Base-by-base conservation (phyloP, 2,888 invertebrate species). In the Sylvicola cinctus region DNA sequence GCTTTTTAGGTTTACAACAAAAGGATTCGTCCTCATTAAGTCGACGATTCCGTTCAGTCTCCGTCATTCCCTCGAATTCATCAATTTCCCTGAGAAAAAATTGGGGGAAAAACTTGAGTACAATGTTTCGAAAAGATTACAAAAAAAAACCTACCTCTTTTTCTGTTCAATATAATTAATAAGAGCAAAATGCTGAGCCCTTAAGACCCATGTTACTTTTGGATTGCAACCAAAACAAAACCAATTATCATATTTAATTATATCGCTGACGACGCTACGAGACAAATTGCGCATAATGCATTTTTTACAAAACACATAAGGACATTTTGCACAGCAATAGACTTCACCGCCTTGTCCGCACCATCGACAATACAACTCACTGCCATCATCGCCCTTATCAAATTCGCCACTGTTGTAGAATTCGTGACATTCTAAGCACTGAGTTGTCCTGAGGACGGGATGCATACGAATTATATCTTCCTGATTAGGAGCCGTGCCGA, bases 321-420 rank as follows among this genome's bases (percentile, higher is more conserved):
- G 68, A 41, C 81, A 81, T 40, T 68, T 66, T 2, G 79, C 71
- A 47, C 81, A 81, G 48, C 80, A 81, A 46, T 78, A 74, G 2
- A 81, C 75, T 54, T 74, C 74, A 4, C 75, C 75, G 4, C 70
- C 81, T 51, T 81, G 79, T 0, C 80, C 81, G 48, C 81, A 81
- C 81, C 80, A 81, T 32, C 80, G 66, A 45, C 81, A 81, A 47
- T 80, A 81, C 39, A 81, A 56, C 50, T 81, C 81, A 12, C 79
- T 80, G 16, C 78, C 78, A 58, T 81, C 81, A 51, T 80, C 79
- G 33, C 80, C 80, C 55, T 78, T 78, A 38, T 76, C 77, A 52
- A 81, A 81, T 44, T 75, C 77, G 4, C 80, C 80, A 50, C 78
- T 78, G 34, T 74, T 75, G 48, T 80, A 81, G 50, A 81, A 81